Conservation (phyloP, 2,888 invertebrate genomes). For the Oscheius onirici region DNA sequence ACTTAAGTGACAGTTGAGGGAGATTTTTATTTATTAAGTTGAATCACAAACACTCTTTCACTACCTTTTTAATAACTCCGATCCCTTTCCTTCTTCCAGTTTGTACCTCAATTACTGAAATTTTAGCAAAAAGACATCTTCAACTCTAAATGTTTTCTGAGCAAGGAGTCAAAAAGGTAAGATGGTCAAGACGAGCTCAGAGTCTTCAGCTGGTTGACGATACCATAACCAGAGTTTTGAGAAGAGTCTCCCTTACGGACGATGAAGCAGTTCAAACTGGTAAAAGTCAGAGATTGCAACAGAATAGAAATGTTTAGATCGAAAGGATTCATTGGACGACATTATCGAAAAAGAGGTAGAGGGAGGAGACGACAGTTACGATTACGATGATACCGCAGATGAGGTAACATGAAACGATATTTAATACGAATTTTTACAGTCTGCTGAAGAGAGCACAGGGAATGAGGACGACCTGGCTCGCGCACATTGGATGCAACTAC, state of each 20-base stretch:
- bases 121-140: no score
- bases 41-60: no score
- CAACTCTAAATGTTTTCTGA: background rate
- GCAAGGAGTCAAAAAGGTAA: conserved; percentile 25
- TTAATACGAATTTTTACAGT: background rate
- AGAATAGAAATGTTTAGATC: background rate
- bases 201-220: conserved; percentile 44
- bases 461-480: conserved; percentile 52
- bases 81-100: no score
- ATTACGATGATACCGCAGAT: conserved; percentile 37
- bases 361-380: conserved; percentile 30
- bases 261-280: background rate
- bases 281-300: no score
- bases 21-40: no score
- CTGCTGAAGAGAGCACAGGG: conserved; percentile 28
- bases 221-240: conserved; percentile 27
- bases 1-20: no score
- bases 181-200: background rate
- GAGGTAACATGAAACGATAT: conserved; percentile 29
- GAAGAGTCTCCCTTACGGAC: conserved; percentile 5
- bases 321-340: conserved; percentile 27
- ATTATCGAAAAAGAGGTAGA: conserved; percentile 38
- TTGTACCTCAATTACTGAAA: no score
- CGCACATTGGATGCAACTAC: conserved; percentile 68
- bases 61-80: no score